Evolutionary conservation across 2,888 invertebrate genomes (phyloP).

Genomic region (Tubulanus polymorphus): DNA sequence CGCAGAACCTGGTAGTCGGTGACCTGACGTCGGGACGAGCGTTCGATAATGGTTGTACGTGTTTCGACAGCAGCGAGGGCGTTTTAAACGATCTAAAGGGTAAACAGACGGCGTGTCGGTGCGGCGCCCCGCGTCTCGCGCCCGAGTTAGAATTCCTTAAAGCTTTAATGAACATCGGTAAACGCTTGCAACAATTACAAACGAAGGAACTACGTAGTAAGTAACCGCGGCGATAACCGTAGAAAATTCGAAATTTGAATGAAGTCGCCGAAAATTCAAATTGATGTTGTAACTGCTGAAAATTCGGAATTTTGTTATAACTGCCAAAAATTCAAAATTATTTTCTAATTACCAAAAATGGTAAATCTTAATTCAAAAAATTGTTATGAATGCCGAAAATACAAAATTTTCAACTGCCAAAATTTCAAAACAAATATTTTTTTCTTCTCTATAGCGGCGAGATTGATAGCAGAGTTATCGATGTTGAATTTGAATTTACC

Average conservation of each 20-base stretch:
- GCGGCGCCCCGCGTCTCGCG: slow-evolving; percentile 70
- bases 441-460: slow-evolving; percentile 58
- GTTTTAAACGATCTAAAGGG: slow-evolving; percentile 74
- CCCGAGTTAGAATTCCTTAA: slow-evolving; percentile 82
- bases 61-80: slow-evolving; percentile 69
- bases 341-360: too few relatives aligned
- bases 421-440: too few relatives aligned
- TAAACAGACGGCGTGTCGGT: slow-evolving; percentile 69
- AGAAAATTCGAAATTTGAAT: too few relatives aligned
- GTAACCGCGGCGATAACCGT: too few relatives aligned
- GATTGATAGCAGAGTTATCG: slow-evolving; percentile 87
- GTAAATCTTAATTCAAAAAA: too few relatives aligned
- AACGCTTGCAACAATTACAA: slow-evolving; percentile 73
- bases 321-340: too few relatives aligned
- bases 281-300: too few relatives aligned
- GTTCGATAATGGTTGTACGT: slow-evolving; percentile 91
- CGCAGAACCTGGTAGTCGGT: slow-evolving; percentile 22
- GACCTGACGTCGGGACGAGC: slow-evolving; percentile 91
- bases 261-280: too few relatives aligned
- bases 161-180: slow-evolving; percentile 81
- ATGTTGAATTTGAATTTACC: slow-evolving; percentile 94
- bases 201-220: slow-evolving; percentile 83
- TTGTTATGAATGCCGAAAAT: too few relatives aligned
- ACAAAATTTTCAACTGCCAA: too few relatives aligned
- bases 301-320: too few relatives aligned